These are phyloP conservation scores for Torymus texanus DNA, from an alignment of 2,888 invertebrate species.

Conservation along the genomic window DNA sequence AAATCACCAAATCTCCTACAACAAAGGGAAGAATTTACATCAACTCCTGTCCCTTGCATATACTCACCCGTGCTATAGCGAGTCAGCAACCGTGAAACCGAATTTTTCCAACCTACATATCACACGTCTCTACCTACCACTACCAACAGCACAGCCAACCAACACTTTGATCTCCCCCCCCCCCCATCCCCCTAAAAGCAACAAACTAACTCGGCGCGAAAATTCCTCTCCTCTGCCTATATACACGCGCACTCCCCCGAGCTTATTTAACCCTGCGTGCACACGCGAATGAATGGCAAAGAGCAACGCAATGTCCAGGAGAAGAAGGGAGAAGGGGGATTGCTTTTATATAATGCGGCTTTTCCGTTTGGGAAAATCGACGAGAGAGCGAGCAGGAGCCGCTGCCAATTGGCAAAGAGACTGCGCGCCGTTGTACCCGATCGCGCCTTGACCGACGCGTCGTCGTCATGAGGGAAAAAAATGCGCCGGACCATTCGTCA, in stretches of 20 bases:
- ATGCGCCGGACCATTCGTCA: constrained; percentile 22
- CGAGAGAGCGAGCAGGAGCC: constrained; percentile 7
- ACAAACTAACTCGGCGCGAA: constrained; percentile 14
- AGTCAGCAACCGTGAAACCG: constrained; percentile 8
- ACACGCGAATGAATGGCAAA: constrained; percentile 17
- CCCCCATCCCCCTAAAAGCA: not conserved
- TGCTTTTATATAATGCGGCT: constrained; percentile 45
- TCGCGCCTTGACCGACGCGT: constrained; percentile 49
- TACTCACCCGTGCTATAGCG: no score
- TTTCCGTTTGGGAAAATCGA: constrained; percentile 38
- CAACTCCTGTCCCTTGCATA: no score
- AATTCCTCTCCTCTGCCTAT: no score
- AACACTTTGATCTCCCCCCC: constrained; percentile 39
- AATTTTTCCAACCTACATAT: constrained; percentile 27
- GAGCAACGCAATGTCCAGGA: not conserved
- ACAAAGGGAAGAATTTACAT: no score
- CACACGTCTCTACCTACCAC: not conserved
- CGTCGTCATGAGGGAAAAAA: constrained; percentile 44
- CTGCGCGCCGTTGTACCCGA: not conserved
- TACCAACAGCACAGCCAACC: not conserved
- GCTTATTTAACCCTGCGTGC: constrained; percentile 37
- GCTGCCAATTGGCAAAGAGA: constrained; percentile 53
- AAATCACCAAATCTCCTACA: no score
- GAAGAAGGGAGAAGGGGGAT: not conserved
- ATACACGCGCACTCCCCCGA: not conserved